Evolutionary conservation across 2,797 vertebrate species (phyloP), one percentile per base, ranked within the genome.

Genomic region (Nothura maculosa): DNA sequence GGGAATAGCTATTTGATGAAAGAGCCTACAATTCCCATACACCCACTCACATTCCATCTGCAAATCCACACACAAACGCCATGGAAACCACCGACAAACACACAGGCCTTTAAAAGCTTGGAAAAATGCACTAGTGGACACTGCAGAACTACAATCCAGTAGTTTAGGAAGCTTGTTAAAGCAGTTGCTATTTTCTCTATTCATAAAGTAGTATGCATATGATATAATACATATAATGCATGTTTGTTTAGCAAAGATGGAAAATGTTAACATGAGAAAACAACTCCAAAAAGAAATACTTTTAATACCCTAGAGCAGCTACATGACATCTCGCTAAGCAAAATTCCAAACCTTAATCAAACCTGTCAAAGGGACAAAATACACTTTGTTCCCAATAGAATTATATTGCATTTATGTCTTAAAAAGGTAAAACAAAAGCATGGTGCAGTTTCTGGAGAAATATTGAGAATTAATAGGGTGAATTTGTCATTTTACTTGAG

Each of bases 401-500:
- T 48, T 74, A 38, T 22, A 40, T 25, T 30, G 30, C 47, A 40
- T 47, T 90, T 81, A 43, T 19, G 24, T 50, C 40, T 75, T 81
- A 3, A 12, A 20, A 69, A 80, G 78, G 27, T 36, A 21, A 66
- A 47, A 10, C 42, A 50, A 38, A 52, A 16, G 45, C 22, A 82
- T 8, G 38, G 12, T 60, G 50, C 32, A 47, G 15, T 62, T 47
- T 76, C 36, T 43, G 38, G 85, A 82, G 36, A 91, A 87, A 89
- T 89, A 92, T 4, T 78, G 66, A 72, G 36, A 85, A 81, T 94
- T 90, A 90, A 80, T 14, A 72, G 42, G 14, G 40, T 2, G 1
- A 78, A 94, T 93, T 62, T 66, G 73, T 78, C 60, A 66, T 68
- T 92, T 75, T 69, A 75, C 30, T 75, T 73, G 57, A 87, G 55